phyloP scores from a whole-genome alignment of 23 tunicate species.

The Oikopleura dioica region DNA sequence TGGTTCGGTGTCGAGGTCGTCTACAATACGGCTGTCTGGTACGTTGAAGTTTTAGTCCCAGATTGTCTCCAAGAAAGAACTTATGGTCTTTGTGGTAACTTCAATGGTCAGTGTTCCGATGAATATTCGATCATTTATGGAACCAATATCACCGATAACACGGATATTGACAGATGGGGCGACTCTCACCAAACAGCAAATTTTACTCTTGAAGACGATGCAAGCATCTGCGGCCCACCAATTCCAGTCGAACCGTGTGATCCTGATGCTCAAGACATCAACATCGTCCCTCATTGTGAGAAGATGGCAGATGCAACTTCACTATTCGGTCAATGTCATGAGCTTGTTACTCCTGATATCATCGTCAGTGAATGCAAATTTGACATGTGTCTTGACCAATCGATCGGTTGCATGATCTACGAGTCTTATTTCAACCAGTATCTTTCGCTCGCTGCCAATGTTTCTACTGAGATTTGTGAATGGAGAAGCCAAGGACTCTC shows the following conservation, averaged over 20 bases:
- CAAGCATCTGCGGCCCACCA: too few relatives aligned
- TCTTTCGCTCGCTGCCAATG: too few relatives aligned
- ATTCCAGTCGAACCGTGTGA: too few relatives aligned
- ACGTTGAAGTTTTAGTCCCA: neutral
- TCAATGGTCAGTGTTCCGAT: neutral
- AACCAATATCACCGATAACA: too few relatives aligned
- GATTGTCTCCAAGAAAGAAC: neutral
- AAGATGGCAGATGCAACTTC: neutral
- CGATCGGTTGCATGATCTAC: too few relatives aligned
- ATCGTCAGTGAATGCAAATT: slow-evolving; percentile 4
- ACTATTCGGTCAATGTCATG: slow-evolving; percentile 13
- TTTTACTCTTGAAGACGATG: too few relatives aligned
- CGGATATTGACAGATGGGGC: too few relatives aligned
- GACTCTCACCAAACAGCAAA: too few relatives aligned
- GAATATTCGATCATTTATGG: neutral
- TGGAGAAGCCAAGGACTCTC: neutral
- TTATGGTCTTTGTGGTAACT: slow-evolving; percentile 19
- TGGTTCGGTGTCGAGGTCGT: slow-evolving; percentile 2
- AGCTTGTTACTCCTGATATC: slow-evolving; percentile 4
- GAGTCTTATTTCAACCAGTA: neutral
- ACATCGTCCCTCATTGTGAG: neutral
- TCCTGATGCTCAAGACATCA: slow-evolving; percentile 14
- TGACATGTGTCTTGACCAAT: neutral
- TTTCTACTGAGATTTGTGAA: too few relatives aligned
- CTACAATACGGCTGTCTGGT: neutral